These are phyloP conservation scores for Mormoops blainvillei DNA, from an alignment of 2,113 vertebrate genomes.

Conservation along the genomic window DNA sequence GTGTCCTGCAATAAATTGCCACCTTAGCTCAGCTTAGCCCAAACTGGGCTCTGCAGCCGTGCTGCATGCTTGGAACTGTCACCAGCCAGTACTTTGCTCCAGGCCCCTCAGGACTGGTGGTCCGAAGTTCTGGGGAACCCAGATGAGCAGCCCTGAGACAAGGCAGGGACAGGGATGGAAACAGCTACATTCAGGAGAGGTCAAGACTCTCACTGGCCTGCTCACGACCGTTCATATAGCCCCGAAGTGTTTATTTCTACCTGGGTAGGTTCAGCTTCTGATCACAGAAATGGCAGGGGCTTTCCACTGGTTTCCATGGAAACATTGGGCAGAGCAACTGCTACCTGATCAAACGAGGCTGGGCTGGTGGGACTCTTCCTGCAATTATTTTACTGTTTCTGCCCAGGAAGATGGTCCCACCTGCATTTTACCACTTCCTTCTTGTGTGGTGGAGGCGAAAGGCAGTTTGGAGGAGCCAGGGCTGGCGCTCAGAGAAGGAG, in stretches of 20 bases:
- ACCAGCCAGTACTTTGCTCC: background rate
- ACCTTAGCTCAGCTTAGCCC: background rate
- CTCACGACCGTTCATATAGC: background rate
- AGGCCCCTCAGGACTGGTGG: background rate
- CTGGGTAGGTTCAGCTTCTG: conserved; percentile 32
- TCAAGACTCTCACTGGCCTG: background rate
- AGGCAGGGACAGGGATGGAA: fast-evolving
- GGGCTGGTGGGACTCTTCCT: conserved; percentile 1
- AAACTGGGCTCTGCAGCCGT: background rate
- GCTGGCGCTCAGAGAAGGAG: background rate
- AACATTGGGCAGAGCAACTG: conserved; percentile 68
- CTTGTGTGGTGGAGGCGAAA: background rate
- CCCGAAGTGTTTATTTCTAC: background rate
- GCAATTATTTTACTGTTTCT: conserved; percentile 9
- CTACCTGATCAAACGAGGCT: conserved; percentile 59
- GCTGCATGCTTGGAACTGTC: fast-evolving
- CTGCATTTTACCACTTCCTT: background rate
- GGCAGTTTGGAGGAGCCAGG: background rate
- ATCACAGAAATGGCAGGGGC: conserved; percentile 12
- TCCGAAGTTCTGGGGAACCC: background rate
- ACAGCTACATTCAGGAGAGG: too few relatives aligned
- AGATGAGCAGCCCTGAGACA: background rate
- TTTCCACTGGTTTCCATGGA: conserved; percentile 77
- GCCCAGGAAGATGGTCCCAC: background rate
- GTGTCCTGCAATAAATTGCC: background rate